A percentile compares a stretch with the other conserved stretches of the same genome.
Evolutionary conservation across 64 coral and sea anemone genomes (phyloP).

Genomic region (Montipora sp.): DNA sequence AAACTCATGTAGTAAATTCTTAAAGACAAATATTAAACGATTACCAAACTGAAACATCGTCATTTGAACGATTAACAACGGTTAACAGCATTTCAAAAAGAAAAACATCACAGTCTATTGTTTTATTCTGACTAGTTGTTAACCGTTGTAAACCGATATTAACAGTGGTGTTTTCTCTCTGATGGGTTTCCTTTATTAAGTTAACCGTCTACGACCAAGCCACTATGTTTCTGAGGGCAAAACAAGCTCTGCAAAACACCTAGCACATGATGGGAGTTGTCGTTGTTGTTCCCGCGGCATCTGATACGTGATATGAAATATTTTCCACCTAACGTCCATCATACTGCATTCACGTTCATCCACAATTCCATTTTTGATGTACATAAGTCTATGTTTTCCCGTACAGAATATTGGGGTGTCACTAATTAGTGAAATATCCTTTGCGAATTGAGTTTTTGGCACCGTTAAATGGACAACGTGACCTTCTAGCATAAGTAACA

Average conservation of each 20-base stretch:
- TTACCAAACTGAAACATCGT: background rate
- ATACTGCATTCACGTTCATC: constrained; percentile 45
- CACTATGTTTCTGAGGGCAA: constrained; percentile 2
- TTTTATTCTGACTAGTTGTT: background rate
- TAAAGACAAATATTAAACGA: background rate
- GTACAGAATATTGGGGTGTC: constrained; percentile 55
- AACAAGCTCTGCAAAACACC: constrained; percentile 34
- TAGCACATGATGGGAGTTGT: constrained; percentile 24
- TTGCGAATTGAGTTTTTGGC: constrained; percentile 38
- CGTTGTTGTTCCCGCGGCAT: constrained; percentile 29
- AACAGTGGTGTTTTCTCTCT: background rate
- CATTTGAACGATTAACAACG: background rate
- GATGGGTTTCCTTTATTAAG: background rate
- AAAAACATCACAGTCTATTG: background rate
- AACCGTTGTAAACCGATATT: background rate
- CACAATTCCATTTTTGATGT: constrained; percentile 42
- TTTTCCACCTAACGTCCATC: constrained; percentile 56
- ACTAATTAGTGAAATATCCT: constrained; percentile 8
- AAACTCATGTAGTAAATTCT: background rate
- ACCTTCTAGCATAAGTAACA: constrained; percentile 32
- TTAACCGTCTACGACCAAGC: constrained; percentile 1
- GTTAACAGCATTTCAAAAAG: background rate
- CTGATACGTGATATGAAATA: constrained; percentile 39
- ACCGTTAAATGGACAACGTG: constrained; percentile 34
- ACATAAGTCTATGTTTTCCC: constrained; percentile 40